Conservation (phyloP, 2,113 vertebrate genomes). For the Numida meleagris region DNA sequence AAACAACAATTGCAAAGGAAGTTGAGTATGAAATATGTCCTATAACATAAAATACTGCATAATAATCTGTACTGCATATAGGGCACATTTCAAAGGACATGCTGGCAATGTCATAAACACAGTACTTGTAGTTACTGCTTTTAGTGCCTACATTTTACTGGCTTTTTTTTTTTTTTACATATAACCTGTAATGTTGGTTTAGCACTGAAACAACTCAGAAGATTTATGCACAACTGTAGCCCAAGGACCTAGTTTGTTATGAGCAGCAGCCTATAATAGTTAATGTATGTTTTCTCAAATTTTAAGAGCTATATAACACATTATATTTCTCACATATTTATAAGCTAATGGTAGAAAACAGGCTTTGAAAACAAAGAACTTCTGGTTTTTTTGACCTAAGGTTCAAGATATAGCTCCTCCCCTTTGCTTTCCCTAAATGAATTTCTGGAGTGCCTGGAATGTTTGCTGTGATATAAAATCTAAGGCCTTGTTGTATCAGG, state of each 20-base stretch:
- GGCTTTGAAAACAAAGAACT: not conserved
- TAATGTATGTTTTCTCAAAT: not conserved
- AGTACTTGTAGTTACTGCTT: not conserved
- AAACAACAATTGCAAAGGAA: not conserved
- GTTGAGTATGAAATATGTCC: not conserved
- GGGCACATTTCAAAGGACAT: rapidly evolving
- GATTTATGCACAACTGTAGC: not conserved
- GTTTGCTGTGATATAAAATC: not conserved
- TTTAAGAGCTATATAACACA: too few species aligned
- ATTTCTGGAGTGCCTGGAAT: not conserved
- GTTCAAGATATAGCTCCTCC: not conserved
- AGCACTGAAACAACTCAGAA: not conserved
- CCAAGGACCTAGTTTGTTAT: not conserved
- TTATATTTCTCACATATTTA: not conserved
- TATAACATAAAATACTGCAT: not conserved
- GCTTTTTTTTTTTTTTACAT: not conserved
- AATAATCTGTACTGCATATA: not conserved
- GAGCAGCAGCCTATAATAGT: not conserved
- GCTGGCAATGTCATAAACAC: not conserved
- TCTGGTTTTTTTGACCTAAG: not conserved
- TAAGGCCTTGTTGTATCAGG: not conserved
- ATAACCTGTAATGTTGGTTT: not conserved
- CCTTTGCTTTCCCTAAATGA: not conserved
- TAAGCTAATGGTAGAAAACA: not conserved
- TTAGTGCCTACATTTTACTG: not conserved